These are phyloP conservation scores for Habropoda laboriosa DNA, from an alignment of 1,140 invertebrate species.

Conservation along the genomic window DNA sequence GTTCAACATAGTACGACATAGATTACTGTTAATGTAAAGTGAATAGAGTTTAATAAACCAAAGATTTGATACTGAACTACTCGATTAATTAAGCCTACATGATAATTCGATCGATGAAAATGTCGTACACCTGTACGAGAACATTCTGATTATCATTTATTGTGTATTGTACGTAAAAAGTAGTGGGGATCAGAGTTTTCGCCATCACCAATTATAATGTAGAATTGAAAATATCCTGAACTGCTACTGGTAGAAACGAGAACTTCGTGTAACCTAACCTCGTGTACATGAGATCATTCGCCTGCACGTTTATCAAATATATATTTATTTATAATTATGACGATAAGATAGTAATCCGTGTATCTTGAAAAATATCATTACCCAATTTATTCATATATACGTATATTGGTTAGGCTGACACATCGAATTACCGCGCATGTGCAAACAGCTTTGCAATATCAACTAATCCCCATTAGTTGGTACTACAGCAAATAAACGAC, in stretches of 20 bases:
- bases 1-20: neutral
- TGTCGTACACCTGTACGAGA: too few relatives aligned
- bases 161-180: too few relatives aligned
- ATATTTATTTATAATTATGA: neutral
- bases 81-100: too few relatives aligned
- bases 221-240: too few relatives aligned
- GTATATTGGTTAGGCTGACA: neutral
- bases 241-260: too few relatives aligned
- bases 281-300: neutral
- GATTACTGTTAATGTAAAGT: neutral
- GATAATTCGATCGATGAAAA: too few relatives aligned
- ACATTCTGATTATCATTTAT: too few relatives aligned
- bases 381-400: too few relatives aligned
- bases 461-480: neutral
- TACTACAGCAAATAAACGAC: too few relatives aligned
- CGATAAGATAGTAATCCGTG: neutral
- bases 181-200: too few relatives aligned
- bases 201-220: too few relatives aligned
- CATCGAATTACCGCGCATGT: neutral
- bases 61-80: neutral
- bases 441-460: accelerated
- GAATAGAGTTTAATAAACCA: conserved; percentile 7
- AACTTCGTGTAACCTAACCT: too few relatives aligned
- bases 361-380: neutral
- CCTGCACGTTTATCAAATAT: neutral